Evolutionary conservation across 2,113 vertebrate genomes (phyloP).

Genomic region (Pterophyllum scalare): DNA sequence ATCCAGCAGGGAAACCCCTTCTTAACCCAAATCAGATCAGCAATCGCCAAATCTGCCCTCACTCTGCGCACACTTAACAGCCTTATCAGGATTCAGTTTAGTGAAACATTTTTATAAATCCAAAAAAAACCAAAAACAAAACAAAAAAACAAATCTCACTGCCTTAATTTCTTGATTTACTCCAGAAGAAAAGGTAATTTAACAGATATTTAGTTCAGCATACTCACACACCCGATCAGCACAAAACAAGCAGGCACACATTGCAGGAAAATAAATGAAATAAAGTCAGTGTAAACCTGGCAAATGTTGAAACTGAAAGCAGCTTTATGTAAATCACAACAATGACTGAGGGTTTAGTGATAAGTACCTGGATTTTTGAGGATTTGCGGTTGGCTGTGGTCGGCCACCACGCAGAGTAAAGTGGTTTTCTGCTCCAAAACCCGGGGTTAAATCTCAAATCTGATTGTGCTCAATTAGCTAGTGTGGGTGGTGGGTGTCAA

Average conservation of each 20-base stretch:
- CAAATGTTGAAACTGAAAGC: constrained; percentile 25
- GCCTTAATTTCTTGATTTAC: neutral
- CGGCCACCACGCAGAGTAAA: neutral
- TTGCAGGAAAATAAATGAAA: neutral
- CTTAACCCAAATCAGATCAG: constrained; percentile 79
- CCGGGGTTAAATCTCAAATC: neutral
- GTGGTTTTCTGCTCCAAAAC: neutral
- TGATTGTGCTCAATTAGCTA: constrained; percentile 7
- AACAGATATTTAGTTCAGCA: neutral
- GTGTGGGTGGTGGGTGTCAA: neutral
- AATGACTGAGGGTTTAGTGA: constrained; percentile 36
- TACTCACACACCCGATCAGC: neutral
- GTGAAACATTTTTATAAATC: neutral
- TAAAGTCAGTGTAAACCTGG: neutral
- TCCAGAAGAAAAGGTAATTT: neutral
- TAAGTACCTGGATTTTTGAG: constrained; percentile 62
- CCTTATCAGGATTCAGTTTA: neutral
- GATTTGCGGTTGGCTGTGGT: constrained; percentile 28
- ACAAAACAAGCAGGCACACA: neutral
- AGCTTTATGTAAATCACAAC: constrained; percentile 47
- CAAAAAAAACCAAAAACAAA: neutral
- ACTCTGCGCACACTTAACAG: constrained; percentile 22
- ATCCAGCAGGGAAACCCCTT: constrained; percentile 72
- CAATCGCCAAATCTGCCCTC: constrained; percentile 48
- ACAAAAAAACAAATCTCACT: neutral